phyloP scores from a whole-genome alignment of 2,888 invertebrate species.

The Neuroscelio doddi region DNA sequence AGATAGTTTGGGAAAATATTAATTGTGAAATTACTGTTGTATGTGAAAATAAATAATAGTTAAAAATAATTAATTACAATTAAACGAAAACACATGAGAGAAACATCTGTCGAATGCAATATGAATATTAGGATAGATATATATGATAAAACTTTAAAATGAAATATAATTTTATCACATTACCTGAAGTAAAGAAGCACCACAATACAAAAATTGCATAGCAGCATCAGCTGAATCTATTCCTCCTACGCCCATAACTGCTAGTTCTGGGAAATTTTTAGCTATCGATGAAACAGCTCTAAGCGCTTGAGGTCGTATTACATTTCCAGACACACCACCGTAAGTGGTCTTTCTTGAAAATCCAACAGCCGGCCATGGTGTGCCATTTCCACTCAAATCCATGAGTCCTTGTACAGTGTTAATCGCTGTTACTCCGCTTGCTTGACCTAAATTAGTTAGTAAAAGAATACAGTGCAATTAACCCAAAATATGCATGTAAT shows the following conservation, averaged over 20 bases:
- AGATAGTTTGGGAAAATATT: too few relatives aligned
- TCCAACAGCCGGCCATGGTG: slow-evolving; percentile 95
- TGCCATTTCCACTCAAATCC: slow-evolving; percentile 85
- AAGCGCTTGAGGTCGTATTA: slow-evolving; percentile 94
- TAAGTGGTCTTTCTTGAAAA: slow-evolving; percentile 88
- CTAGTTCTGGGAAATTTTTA: slow-evolving; percentile 87
- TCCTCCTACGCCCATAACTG: slow-evolving; percentile 96
- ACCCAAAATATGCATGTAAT: too few relatives aligned
- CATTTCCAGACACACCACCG: slow-evolving; percentile 94
- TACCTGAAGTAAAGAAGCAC: slow-evolving; percentile 93
- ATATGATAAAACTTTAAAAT: too few relatives aligned
- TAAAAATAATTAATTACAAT: too few relatives aligned
- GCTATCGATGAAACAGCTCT: slow-evolving; percentile 93
- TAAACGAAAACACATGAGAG: too few relatives aligned
- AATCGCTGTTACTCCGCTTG: slow-evolving; percentile 96
- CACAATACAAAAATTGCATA: slow-evolving; percentile 94
- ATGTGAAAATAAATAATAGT: too few relatives aligned
- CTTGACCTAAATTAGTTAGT: slow-evolving; percentile 90
- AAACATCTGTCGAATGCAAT: too few relatives aligned
- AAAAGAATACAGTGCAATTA: slow-evolving; percentile 10
- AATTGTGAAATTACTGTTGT: too few relatives aligned
- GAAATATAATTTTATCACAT: too few relatives aligned
- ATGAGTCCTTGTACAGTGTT: slow-evolving; percentile 98
- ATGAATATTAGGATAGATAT: too few relatives aligned
- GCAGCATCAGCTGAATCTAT: slow-evolving; percentile 97